Evolutionary conservation across 2,888 invertebrate species (phyloP).

Genomic region (Drosophila neotestacea): DNA sequence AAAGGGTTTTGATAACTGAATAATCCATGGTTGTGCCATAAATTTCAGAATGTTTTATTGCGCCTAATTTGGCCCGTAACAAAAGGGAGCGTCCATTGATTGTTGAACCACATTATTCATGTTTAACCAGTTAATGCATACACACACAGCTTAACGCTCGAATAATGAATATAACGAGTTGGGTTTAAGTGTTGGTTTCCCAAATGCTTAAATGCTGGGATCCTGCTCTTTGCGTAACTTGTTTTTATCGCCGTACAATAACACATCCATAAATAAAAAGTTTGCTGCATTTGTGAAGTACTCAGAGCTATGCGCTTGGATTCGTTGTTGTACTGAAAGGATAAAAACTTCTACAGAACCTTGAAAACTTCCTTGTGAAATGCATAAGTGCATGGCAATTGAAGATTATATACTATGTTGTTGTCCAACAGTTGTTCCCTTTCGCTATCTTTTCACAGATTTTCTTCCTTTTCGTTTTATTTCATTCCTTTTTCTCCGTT

Average conservation of each 20-base stretch:
- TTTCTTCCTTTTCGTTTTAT: constrained; percentile 12
- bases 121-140: constrained; percentile 53
- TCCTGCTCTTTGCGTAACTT: constrained; percentile 62
- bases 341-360: constrained; percentile 43
- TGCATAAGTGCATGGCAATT: constrained; percentile 52
- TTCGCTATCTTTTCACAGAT: constrained; percentile 29
- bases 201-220: constrained; percentile 22
- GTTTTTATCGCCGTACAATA: constrained; percentile 56
- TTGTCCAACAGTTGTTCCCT: constrained; percentile 23
- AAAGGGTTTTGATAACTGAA: constrained; percentile 46
- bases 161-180: constrained; percentile 16
- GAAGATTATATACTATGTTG: constrained; percentile 44
- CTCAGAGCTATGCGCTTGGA: constrained; percentile 25
- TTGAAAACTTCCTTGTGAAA: constrained; percentile 35
- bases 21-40: constrained; percentile 59
- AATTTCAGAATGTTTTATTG: constrained; percentile 69
- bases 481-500: neutral
- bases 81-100: constrained; percentile 39
- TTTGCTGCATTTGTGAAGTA: constrained; percentile 37
- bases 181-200: neutral
- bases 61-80: constrained; percentile 66
- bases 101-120: constrained; percentile 55
- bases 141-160: constrained; percentile 29
- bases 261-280: constrained; percentile 70
- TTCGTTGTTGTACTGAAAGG: constrained; percentile 9